A percentile compares a stretch with the other conserved stretches of the same genome.
Conservation (phyloP, 2,888 invertebrate genomes). For the Mesoligia furuncula region DNA sequence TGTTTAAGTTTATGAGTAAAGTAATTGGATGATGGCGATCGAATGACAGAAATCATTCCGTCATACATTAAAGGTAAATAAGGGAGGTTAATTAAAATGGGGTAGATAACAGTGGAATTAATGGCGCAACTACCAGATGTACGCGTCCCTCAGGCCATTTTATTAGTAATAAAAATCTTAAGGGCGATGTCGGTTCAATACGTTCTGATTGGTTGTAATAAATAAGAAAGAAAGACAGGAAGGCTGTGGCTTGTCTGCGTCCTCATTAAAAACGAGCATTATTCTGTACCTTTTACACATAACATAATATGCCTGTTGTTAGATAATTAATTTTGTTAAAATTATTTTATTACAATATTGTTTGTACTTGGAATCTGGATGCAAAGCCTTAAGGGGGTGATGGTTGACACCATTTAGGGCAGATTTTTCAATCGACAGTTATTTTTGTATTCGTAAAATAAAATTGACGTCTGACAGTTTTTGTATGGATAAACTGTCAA, state of each 20-base stretch:
- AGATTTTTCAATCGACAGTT: too few species aligned
- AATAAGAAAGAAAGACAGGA: constrained; percentile 5
- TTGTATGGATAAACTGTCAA: too few species aligned
- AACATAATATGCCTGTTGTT: neutral
- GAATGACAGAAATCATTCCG: constrained; percentile 41
- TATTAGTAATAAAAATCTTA: constrained; percentile 43
- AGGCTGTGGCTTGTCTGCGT: neutral
- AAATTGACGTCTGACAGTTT: too few species aligned
- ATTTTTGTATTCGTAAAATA: too few species aligned
- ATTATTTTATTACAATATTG: neutral
- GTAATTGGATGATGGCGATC: constrained; percentile 45
- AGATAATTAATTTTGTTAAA: neutral
- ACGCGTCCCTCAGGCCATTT: constrained; percentile 24
- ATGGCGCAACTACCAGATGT: constrained; percentile 38
- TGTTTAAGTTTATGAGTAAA: constrained; percentile 48
- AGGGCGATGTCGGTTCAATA: constrained; percentile 24
- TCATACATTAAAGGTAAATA: constrained; percentile 38
- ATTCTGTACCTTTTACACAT: neutral
- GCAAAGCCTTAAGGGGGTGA: too few species aligned
- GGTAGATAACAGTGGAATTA: constrained; percentile 33
- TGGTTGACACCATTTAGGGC: too few species aligned
- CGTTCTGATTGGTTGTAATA: constrained; percentile 30
- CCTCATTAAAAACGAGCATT: neutral
- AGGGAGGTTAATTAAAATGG: constrained; percentile 46
- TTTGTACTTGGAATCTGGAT: too few species aligned